These are phyloP conservation scores for Ianthella basta DNA, from an alignment of 37 sponge, comb jelly and placozoan species.

Conservation along the genomic window DNA sequence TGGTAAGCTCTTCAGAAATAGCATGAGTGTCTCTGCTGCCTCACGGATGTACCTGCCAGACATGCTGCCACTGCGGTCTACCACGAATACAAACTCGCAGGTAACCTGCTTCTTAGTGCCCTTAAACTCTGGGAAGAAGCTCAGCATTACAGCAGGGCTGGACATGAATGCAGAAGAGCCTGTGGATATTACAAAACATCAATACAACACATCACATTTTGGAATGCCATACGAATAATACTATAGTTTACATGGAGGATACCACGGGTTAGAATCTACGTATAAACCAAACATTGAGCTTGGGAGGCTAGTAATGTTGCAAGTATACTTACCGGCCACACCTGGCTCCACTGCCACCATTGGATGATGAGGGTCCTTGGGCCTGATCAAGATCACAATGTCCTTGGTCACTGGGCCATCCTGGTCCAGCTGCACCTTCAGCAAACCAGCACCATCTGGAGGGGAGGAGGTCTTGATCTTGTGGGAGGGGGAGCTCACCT, in stretches of 20 bases:
- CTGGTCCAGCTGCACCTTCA: constrained; percentile 10
- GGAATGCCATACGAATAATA: too few species aligned
- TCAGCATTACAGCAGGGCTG: constrained; percentile 39
- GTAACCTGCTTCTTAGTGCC: constrained; percentile 25
- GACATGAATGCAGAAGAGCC: constrained; percentile 19
- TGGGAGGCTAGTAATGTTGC: too few species aligned
- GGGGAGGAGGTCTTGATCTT: constrained; percentile 9
- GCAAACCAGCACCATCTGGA: background rate
- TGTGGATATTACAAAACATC: too few species aligned
- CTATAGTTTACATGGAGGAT: too few species aligned
- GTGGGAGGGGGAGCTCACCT: constrained; percentile 55
- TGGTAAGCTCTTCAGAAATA: constrained; percentile 79
- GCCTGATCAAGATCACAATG: constrained; percentile 56
- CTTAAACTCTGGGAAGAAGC: constrained; percentile 48
- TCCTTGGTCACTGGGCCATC: constrained; percentile 35
- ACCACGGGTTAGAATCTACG: too few species aligned
- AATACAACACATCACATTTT: too few species aligned
- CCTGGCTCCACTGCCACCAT: constrained; percentile 47
- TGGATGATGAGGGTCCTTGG: constrained; percentile 46
- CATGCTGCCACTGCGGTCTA: constrained; percentile 86
- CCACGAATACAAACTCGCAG: constrained; percentile 74
- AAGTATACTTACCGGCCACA: background rate
- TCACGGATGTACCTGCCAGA: constrained; percentile 53
- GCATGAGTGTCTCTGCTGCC: constrained; percentile 69
- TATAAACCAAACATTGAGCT: too few species aligned